phyloP scores from a whole-genome alignment of 1,140 invertebrate genomes.

The Nomia melanderi region DNA sequence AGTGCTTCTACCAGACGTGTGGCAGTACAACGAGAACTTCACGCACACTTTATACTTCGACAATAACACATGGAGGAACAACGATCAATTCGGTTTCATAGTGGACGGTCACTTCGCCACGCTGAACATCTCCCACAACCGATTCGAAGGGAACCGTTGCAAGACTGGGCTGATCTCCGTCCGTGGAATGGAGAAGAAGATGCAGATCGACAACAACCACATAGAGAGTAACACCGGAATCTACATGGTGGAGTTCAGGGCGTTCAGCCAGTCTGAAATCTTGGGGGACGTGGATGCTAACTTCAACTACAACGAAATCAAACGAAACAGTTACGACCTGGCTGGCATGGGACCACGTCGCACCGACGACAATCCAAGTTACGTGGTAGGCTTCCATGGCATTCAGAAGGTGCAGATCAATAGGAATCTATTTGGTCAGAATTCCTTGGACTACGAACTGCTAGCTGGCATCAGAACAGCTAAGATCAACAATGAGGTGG shows the following conservation, averaged over 20 bases:
- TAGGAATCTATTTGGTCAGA: conserved; percentile 94
- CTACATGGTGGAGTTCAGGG: conserved; percentile 94
- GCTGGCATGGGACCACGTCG: conserved; percentile 74
- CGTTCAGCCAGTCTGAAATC: conserved; percentile 96
- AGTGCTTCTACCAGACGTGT: conserved; percentile 93
- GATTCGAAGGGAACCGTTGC: conserved; percentile 93
- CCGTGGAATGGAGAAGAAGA: conserved; percentile 97
- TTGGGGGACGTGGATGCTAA: conserved; percentile 90
- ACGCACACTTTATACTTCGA: conserved; percentile 93
- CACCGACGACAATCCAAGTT: conserved; percentile 85
- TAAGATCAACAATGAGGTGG: conserved; percentile 91
- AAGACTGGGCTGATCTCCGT: conserved; percentile 91
- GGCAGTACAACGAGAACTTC: conserved; percentile 97
- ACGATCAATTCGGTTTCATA: conserved; percentile 91
- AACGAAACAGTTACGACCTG: conserved; percentile 83
- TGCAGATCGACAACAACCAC: conserved; percentile 89
- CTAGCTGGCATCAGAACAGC: conserved; percentile 95
- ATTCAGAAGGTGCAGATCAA: conserved; percentile 96
- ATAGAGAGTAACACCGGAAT: conserved; percentile 91
- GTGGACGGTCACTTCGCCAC: conserved; percentile 95
- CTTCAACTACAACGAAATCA: conserved; percentile 91
- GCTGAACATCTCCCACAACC: conserved; percentile 91
- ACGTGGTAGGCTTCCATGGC: conserved; percentile 95
- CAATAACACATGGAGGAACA: conserved; percentile 93
- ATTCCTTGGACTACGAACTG: conserved; percentile 94